Conservation (phyloP, 92 coral and sea anemone genomes). For the Ricordea florida region DNA sequence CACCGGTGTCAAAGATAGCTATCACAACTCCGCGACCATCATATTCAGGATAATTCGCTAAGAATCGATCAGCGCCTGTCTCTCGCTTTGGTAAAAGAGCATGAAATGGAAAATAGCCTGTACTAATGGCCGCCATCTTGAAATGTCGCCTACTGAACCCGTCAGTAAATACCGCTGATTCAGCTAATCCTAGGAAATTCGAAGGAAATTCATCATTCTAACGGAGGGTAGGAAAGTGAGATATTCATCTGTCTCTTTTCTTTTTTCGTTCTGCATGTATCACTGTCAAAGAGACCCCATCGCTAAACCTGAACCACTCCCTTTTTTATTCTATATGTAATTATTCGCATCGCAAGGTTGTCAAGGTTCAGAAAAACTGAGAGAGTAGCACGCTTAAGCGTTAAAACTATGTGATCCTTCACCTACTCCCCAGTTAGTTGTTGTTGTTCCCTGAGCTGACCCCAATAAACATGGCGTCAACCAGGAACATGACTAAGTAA, state of each 20-base stretch:
- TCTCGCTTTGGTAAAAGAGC: constrained; percentile 95
- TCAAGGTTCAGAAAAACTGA: too few relatives aligned
- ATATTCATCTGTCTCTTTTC: background rate
- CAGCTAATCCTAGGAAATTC: background rate
- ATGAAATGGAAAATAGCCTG: constrained; percentile 87
- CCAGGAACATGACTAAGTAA: background rate
- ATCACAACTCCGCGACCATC: constrained; percentile 94
- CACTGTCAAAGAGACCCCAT: too few relatives aligned
- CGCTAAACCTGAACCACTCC: too few relatives aligned
- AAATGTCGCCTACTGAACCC: background rate
- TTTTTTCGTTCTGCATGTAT: too few relatives aligned
- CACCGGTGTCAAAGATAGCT: constrained; percentile 96
- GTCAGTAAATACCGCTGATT: constrained; percentile 27
- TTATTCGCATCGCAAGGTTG: too few relatives aligned
- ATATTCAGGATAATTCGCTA: constrained; percentile 80
- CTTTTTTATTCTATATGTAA: too few relatives aligned
- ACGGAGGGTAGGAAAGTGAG: background rate
- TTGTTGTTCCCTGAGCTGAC: background rate
- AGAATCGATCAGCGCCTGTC: constrained; percentile 91
- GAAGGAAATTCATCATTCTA: background rate
- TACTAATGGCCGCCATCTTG: constrained; percentile 81
- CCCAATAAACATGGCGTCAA: background rate
- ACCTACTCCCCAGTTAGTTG: background rate
- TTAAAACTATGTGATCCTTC: too few relatives aligned
- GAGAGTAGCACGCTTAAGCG: too few relatives aligned